Base-by-base conservation (phyloP, 1,140 invertebrate species). In the Lasioglossum albipes region DNA sequence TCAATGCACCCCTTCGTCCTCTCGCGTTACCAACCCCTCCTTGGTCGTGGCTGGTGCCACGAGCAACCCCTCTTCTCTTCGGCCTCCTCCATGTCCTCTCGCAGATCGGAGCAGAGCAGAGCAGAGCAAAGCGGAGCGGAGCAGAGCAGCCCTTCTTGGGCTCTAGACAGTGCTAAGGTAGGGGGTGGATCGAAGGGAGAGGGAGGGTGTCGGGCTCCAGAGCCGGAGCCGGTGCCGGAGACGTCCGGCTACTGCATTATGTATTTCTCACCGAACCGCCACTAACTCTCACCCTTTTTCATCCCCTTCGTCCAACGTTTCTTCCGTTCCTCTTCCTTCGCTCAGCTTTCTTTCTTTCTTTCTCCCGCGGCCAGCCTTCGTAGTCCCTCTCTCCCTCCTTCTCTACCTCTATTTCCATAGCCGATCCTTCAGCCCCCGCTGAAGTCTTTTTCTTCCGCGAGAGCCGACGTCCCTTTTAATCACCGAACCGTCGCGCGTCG, bases 241-340 rank as follows among this genome's bases (percentile, higher is more conserved):
- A 92, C 92, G 92, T 93, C 92, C 92, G 90, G 91, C 93, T 93
- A 91, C 92, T 93, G 93, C 93, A 93, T 93, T 93, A 93, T 93
- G 93, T 93, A 93, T 93, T 93, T 93, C 91, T 89, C 87, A 82
- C 80, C 82, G 68, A 87, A 82, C 86, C 83, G 69, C 85, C 86
- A 82, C 84, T 86, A 86, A 90, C 90, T 90, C 89, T 76, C 87
- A 84, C 83, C 78, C 82, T 78, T 75, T 69, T 71, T 70, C 66
- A 74, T 78, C 68, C 52, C 59, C 71, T 79, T 78, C 67, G 73
- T 57, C 69, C 31, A 62, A 45, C 67, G 54, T 52, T 81, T 80
- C 79, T 84, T 67, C 74, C 61, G 75, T 64, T 83, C 54, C 79
- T 67, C 79, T 67, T 78, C 79, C 68, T 74, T 79, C 57, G 67